phyloP scores from a whole-genome alignment of 2,797 vertebrate genomes.

The Sebastes taczanowskii region DNA sequence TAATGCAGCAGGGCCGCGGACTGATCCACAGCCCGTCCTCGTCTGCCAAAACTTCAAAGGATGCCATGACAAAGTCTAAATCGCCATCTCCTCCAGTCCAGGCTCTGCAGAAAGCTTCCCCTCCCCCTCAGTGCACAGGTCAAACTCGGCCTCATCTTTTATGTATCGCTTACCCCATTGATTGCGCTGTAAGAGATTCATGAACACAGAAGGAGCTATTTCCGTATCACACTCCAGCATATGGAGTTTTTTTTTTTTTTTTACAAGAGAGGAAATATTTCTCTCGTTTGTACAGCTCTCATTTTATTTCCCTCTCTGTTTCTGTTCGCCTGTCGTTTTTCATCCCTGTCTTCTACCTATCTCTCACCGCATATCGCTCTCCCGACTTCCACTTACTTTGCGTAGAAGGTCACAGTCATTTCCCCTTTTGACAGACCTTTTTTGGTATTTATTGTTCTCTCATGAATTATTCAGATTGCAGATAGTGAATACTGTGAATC shows the following conservation, averaged over 20 bases:
- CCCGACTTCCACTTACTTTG: conserved; percentile 31
- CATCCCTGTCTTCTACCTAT: neutral
- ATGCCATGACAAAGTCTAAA: conserved; percentile 62
- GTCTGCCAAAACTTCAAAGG: conserved; percentile 77
- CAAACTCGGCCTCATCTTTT: conserved; percentile 73
- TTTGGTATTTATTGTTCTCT: conserved; percentile 36
- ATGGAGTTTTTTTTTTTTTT: conserved; percentile 10
- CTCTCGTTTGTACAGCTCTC: neutral
- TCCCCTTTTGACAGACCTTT: conserved; percentile 32
- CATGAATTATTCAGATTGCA: conserved; percentile 67
- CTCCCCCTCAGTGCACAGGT: conserved; percentile 55
- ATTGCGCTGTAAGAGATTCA: conserved; percentile 68
- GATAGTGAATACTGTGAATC: conserved; percentile 38
- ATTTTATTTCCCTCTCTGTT: conserved; percentile 23
- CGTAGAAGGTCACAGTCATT: conserved; percentile 56
- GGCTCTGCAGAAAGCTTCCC: conserved; percentile 37
- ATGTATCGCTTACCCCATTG: conserved; percentile 70
- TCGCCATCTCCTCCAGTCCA: conserved; percentile 50
- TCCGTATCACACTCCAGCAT: conserved; percentile 54
- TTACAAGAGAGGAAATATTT: neutral
- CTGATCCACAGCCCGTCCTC: conserved; percentile 63
- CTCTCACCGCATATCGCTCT: conserved; percentile 13
- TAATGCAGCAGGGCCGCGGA: conserved; percentile 61
- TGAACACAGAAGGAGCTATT: conserved; percentile 58
- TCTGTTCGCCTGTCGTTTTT: neutral